phyloP scores from a whole-genome alignment of 2,113 vertebrate species.

The Cariama cristata region DNA sequence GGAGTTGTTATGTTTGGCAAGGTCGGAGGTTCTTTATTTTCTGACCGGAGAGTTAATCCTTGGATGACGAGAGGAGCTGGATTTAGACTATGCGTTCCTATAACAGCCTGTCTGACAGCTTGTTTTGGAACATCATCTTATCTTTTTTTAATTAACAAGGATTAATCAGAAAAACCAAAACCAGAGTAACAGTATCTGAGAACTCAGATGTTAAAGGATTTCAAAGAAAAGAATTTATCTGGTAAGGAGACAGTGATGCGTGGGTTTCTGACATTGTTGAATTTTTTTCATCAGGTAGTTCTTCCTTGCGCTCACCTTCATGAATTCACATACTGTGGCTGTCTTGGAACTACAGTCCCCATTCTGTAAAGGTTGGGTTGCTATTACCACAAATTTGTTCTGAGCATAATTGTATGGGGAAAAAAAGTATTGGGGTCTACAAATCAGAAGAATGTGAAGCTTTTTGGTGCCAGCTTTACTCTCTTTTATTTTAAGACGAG shows the following conservation, averaged over 20 bases:
- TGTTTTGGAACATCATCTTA: not conserved
- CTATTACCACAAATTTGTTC: not conserved
- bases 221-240: not conserved
- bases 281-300: not conserved
- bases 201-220: not conserved
- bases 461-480: not conserved
- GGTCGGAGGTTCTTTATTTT: not conserved
- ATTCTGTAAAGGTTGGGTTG: not conserved
- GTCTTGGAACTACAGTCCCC: not conserved
- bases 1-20: not conserved
- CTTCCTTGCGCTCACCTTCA: not conserved
- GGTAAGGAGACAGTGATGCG: not conserved
- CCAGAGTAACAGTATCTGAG: constrained; percentile 1
- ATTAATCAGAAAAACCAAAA: not conserved
- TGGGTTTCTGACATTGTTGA: not conserved
- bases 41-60: not conserved
- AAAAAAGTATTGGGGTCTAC: not conserved
- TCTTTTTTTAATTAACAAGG: not conserved
- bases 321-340: not conserved
- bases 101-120: not conserved
- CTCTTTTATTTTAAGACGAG: not conserved
- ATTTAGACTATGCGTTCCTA: not conserved
- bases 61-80: not conserved
- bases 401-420: not conserved
- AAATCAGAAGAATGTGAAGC: not conserved